Percentiles rank a stretch among this genome's conserved stretches.
These are phyloP conservation scores for Erebia epiphron DNA, from an alignment of 2,888 invertebrate genomes.

Conservation along the genomic window DNA sequence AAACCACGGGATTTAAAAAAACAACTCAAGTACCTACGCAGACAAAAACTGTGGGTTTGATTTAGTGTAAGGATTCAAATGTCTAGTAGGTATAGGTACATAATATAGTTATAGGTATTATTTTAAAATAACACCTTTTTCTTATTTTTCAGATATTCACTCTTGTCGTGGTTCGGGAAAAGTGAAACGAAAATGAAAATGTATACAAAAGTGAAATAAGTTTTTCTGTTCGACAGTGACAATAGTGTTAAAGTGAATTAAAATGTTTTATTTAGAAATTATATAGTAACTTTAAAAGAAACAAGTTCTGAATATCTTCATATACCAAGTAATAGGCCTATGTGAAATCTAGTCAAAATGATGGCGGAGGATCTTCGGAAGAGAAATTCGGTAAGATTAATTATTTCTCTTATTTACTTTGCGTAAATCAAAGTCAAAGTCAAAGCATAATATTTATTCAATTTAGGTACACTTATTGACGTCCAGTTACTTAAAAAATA, in stretches of 20 bases:
- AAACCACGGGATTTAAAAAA: no score
- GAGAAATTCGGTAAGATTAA: constrained; percentile 2
- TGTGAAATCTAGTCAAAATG: constrained; percentile 8
- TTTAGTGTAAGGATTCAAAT: no score
- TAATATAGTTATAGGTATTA: no score
- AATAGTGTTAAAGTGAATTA: background rate
- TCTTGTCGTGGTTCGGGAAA: background rate
- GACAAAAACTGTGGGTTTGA: no score
- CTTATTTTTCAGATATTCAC: constrained; percentile 1
- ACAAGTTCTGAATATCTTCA: background rate
- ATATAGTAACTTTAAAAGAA: background rate
- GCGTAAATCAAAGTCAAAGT: no score
- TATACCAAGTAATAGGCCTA: background rate
- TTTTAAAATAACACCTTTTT: background rate
- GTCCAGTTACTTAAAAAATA: no score
- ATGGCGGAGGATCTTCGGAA: background rate
- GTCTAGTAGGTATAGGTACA: background rate
- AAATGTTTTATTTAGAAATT: background rate
- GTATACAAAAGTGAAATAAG: background rate
- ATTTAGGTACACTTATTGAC: no score
- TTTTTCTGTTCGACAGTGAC: background rate
- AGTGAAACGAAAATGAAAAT: constrained; percentile 1
- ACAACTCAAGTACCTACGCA: no score
- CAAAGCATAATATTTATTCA: no score
- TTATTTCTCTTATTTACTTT: background rate